Evolutionary conservation across 2,888 invertebrate species (phyloP), one percentile per base, ranked within the genome.

Genomic region (Apotomis betuletana): DNA sequence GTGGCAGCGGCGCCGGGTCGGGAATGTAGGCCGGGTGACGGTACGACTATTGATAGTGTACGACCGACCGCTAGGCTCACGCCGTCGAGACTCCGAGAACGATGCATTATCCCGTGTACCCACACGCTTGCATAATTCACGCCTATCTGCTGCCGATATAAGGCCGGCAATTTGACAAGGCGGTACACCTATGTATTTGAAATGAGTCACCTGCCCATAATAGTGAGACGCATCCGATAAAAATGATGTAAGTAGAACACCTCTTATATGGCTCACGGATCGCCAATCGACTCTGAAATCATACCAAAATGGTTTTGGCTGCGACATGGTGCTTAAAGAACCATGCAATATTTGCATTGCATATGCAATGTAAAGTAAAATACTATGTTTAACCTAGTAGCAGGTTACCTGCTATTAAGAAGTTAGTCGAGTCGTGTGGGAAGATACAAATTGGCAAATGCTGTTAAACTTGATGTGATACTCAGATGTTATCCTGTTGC

Each of bases 11-110:
- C 84, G 84, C 78, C 81, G 84, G 83, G 82, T 82, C 85, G 82
- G 83, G 81, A 87, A 90, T 89, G 87, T 90, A 85, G 90, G 88
- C 82, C 90, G 86, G 83, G 81, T 86, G 88, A 86, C 89, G 86
- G 83, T 85, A 76, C 81, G 85, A 82, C 89, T 90, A 89, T 89
- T 87, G 89, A 90, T 89, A 90, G 89, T 89, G 85, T 78, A 76
- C 75, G 77, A 74, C 77, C 78, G 75, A 73, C 72, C 73, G 73
- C 72, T 64, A 75, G 74, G 64, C 59, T 58, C 67, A 57, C 49
- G 55, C 67, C 57, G 65, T 57, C 54, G n/a, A 27, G 64, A 65
- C 49, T 46, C 61, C 36, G 49, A 13, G 52, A 55, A 52, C 51
- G 12, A 59, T 70, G 60, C 70, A 70, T 60, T 70, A 27, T 67